phyloP scores from a whole-genome alignment of 2,888 invertebrate species.

The Trisateles emortualis region DNA sequence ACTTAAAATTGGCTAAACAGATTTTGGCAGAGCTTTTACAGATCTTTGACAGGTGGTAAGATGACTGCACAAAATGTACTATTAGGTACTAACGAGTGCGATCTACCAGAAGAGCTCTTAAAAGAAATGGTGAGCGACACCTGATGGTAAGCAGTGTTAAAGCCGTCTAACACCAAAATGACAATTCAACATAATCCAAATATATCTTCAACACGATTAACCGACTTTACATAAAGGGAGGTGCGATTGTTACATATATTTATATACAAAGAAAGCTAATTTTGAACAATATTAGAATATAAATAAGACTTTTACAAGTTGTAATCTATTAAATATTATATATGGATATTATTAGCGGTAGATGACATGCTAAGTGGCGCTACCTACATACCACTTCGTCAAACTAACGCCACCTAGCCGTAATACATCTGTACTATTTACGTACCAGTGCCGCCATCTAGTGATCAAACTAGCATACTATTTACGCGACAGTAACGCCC shows the following conservation, averaged over 20 bases:
- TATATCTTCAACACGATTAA: conserved; percentile 27
- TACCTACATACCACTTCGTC: not conserved
- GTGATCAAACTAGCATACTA: not conserved
- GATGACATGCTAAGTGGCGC: not conserved
- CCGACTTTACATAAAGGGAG: conserved; percentile 34
- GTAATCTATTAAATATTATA: not conserved
- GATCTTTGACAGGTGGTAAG: too few species aligned
- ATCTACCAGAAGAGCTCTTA: too few species aligned
- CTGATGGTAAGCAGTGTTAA: too few species aligned
- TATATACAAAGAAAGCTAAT: conserved; percentile 41
- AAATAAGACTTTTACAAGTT: conserved; percentile 13
- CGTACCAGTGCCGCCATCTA: not conserved
- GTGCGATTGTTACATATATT: conserved; percentile 23
- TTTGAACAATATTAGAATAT: conserved; percentile 34
- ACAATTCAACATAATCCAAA: conserved; percentile 7
- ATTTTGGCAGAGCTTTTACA: too few species aligned
- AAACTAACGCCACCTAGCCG: not conserved
- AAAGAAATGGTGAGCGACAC: too few species aligned
- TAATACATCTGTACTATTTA: not conserved
- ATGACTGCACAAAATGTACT: too few species aligned
- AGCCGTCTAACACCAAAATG: too few species aligned
- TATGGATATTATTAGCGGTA: not conserved
- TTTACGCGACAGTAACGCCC: not conserved
- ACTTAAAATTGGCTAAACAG: too few species aligned
- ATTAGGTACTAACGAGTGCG: too few species aligned